Conservation (phyloP, 2,113 vertebrate genomes). For the Larimichthys polyactis region DNA sequence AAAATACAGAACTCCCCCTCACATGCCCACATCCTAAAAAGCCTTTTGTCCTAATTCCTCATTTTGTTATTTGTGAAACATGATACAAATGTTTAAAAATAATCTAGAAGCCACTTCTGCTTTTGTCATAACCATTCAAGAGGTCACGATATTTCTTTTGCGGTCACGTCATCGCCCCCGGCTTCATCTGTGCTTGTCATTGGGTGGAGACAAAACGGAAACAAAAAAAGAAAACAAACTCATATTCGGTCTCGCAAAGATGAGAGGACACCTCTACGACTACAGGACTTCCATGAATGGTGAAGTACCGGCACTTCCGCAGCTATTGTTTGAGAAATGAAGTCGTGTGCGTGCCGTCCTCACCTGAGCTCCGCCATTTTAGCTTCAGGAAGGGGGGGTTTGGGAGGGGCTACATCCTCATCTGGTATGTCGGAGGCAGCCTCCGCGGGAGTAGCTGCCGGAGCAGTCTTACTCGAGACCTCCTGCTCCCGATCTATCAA, state of each 20-base stretch:
- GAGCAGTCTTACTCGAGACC: slow-evolving; percentile 87
- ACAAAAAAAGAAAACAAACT: neutral
- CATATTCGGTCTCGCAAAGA: neutral
- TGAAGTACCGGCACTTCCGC: neutral
- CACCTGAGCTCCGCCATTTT: slow-evolving; percentile 95
- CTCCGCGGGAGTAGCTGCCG: slow-evolving; percentile 82
- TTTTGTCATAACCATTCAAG: neutral
- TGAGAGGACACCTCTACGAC: neutral
- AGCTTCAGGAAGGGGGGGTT: slow-evolving; percentile 95
- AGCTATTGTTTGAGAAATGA: neutral
- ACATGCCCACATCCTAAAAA: neutral
- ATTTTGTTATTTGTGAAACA: slow-evolving; percentile 7
- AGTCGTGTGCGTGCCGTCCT: slow-evolving; percentile 1
- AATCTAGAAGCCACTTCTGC: slow-evolving; percentile 11
- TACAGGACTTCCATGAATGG: neutral
- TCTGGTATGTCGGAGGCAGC: slow-evolving; percentile 85
- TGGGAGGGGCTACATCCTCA: slow-evolving; percentile 93
- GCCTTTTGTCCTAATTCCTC: neutral
- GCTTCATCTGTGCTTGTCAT: neutral
- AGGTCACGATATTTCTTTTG: neutral
- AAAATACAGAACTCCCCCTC: neutral
- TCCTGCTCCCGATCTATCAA: slow-evolving; percentile 91
- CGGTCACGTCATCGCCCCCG: neutral
- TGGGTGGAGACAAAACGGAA: neutral
- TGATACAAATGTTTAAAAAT: too few relatives aligned